Conservation (phyloP, 2,797 vertebrate species). For the Phylloscopus collybita region DNA sequence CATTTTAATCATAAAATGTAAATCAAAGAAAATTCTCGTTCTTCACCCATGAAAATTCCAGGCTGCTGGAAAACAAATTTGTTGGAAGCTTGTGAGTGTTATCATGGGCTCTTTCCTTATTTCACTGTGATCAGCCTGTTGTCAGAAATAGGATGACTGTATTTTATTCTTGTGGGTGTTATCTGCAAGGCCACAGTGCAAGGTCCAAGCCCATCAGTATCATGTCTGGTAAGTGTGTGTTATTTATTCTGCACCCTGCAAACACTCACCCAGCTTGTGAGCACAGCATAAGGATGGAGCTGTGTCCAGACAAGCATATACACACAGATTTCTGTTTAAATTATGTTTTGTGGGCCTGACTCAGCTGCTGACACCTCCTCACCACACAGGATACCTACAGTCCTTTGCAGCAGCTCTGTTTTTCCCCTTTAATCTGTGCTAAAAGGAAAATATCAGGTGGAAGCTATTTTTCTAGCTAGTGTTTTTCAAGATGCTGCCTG, state of each 20-base stretch:
- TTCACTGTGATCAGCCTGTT: neutral
- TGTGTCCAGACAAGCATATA: neutral
- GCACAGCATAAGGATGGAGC: neutral
- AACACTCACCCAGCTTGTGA: neutral
- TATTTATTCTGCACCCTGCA: neutral
- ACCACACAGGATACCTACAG: slow-evolving; percentile 19
- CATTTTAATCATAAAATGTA: neutral
- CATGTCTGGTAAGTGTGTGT: neutral
- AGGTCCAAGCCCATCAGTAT: neutral
- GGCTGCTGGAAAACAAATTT: neutral
- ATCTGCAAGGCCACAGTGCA: neutral
- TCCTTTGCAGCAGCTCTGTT: neutral
- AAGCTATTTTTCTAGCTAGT: slow-evolving; percentile 39
- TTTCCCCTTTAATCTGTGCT: slow-evolving; percentile 8
- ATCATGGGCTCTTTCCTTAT: neutral
- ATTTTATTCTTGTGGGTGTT: neutral
- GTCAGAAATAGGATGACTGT: neutral
- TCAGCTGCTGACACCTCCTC: slow-evolving; percentile 39
- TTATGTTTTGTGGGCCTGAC: neutral
- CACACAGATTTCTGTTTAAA: neutral
- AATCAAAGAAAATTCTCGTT: neutral
- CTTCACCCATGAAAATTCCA: neutral
- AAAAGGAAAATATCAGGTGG: slow-evolving; percentile 13
- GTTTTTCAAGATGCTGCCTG: slow-evolving; percentile 50
- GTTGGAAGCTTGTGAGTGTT: neutral